phyloP scores from a whole-genome alignment of 2,888 invertebrate species.

The Mythimna pallens region DNA sequence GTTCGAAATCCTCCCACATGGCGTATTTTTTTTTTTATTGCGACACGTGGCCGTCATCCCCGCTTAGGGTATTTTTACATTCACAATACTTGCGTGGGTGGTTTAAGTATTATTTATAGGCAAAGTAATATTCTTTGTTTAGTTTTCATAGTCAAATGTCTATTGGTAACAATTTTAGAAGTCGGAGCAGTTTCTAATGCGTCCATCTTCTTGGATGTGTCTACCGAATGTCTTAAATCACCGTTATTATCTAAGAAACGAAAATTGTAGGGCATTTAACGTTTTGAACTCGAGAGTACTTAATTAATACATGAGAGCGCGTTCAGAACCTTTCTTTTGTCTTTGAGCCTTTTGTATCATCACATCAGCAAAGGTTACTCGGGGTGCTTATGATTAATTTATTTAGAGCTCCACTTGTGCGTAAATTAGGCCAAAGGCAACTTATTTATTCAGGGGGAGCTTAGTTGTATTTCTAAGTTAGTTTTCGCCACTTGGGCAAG shows the following conservation, averaged over 20 bases:
- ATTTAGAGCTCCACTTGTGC: conserved; percentile 22
- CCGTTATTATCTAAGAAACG: neutral
- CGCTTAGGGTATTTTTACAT: conserved; percentile 76
- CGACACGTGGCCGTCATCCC: conserved; percentile 67
- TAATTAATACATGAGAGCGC: conserved; percentile 20
- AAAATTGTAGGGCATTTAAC: neutral
- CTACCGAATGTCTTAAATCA: neutral
- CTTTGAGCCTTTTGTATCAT: conserved; percentile 44
- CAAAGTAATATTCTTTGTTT: conserved; percentile 14
- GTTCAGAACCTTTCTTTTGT: conserved; percentile 39
- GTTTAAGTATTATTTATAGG: conserved; percentile 38
- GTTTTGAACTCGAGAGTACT: neutral
- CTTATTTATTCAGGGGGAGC: conserved; percentile 29
- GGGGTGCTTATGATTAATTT: conserved; percentile 27
- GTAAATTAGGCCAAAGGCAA: conserved; percentile 3
- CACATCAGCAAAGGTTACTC: conserved; percentile 37
- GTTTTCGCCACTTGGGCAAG: conserved; percentile 7
- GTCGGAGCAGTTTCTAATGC: conserved; percentile 1
- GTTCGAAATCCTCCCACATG: conserved; percentile 60
- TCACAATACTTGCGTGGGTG: conserved; percentile 58
- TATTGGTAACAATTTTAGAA: conserved; percentile 11
- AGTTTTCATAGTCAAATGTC: conserved; percentile 41
- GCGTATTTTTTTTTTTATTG: conserved; percentile 53
- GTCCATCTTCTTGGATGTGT: neutral
- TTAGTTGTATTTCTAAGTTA: conserved; percentile 15